These are phyloP conservation scores for Enteromius anoplus DNA, from an alignment of 2,797 vertebrate genomes.

Conservation along the genomic window DNA sequence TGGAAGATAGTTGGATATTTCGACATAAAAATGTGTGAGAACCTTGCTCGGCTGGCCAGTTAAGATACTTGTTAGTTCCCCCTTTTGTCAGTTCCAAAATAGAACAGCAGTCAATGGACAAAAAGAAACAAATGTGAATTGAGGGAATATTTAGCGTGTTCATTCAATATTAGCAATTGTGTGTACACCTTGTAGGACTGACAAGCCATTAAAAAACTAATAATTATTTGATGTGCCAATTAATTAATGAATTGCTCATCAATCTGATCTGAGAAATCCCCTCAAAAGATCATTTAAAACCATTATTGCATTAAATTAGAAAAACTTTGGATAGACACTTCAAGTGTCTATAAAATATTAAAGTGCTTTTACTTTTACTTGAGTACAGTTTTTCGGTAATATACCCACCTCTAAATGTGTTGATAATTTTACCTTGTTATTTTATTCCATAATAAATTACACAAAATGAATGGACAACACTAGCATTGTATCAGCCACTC, in stretches of 20 bases:
- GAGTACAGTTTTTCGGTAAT: no score
- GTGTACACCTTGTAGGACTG: not conserved
- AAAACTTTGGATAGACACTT: not conserved
- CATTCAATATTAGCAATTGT: not conserved
- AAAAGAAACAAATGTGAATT: not conserved
- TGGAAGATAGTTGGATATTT: not conserved
- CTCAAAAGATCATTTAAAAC: not conserved
- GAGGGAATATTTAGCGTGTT: not conserved
- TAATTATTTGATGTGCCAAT: not conserved
- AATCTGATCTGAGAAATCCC: not conserved
- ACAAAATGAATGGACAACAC: not conserved
- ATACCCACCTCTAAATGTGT: not conserved
- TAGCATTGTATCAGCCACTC: not conserved
- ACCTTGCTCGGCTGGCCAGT: not conserved
- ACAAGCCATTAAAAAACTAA: not conserved
- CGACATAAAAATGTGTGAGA: not conserved
- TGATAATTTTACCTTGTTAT: not conserved
- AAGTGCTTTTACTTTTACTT: no score
- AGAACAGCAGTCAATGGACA: not conserved
- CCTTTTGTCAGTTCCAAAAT: not conserved
- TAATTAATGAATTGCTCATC: not conserved
- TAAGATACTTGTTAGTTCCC: not conserved
- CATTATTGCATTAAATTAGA: not conserved
- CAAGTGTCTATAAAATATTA: no score
- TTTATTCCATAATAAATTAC: not conserved